These are phyloP conservation scores for Notodromas monacha DNA, from an alignment of 2,888 invertebrate species.

Conservation along the genomic window DNA sequence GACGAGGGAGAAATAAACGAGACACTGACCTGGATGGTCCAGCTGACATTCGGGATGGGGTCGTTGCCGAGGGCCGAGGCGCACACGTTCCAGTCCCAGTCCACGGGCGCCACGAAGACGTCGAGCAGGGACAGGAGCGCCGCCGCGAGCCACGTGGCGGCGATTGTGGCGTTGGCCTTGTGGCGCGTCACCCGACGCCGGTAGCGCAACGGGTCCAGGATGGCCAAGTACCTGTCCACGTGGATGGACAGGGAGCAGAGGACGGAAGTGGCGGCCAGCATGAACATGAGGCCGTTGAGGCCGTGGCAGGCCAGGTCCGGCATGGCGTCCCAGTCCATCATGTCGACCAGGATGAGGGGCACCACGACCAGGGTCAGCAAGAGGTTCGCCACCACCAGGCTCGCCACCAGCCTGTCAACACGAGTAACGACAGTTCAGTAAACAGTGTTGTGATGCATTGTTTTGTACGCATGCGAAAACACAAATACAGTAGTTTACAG, in stretches of 20 bases:
- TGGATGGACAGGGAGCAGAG: constrained; percentile 28
- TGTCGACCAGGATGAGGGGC: constrained; percentile 15
- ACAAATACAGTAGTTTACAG: too few species aligned
- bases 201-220: constrained; percentile 28
- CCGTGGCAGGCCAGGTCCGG: constrained; percentile 20
- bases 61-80: too few species aligned
- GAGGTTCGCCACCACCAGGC: constrained; percentile 19
- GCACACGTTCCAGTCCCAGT: constrained; percentile 11
- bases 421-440: too few species aligned
- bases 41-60: too few species aligned
- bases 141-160: constrained; percentile 15
- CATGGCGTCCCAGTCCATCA: constrained; percentile 15
- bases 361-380: constrained; percentile 17
- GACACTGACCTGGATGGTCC: too few species aligned
- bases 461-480: too few species aligned
- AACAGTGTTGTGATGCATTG: too few species aligned
- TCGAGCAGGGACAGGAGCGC: constrained; percentile 12
- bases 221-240: constrained; percentile 29
- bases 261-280: constrained; percentile 22
- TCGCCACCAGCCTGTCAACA: constrained; percentile 18
- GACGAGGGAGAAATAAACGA: too few species aligned
- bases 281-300: constrained; percentile 28
- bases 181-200: constrained; percentile 18
- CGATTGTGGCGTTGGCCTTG: constrained; percentile 13
- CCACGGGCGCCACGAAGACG: constrained; percentile 10